Base-by-base conservation (phyloP, 1,140 invertebrate species). In the Epicauta chinensis region DNA sequence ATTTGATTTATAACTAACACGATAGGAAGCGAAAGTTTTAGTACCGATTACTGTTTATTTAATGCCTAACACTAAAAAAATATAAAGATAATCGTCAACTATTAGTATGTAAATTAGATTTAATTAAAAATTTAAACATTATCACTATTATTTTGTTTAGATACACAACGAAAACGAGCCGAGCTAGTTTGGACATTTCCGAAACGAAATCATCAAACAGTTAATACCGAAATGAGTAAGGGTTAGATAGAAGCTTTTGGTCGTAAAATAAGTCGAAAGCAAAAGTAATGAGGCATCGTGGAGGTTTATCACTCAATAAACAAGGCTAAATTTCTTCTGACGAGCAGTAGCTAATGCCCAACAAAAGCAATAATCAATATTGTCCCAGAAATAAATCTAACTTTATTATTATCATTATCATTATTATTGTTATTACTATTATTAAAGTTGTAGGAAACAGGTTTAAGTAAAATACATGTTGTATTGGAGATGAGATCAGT, bases 231-330 rank as follows among this genome's bases (percentile, higher is more conserved):
- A 23, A 23, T 23, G 23, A 23, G 23, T 23, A 5, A 23, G 23
- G 23, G 23, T 23, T 23, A 23, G 23, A 23, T 23, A 23, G 23
- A 23, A 23, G 23, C 23, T 23, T 23, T 37, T 38, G 45, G 39
- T 50, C 47, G 47, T 50, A 50, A 50, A 50, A 41, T 41, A 50
- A 50, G 35, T 50, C 36, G 37, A 47, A 47, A 47, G 45, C 39
- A 41, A 50, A 50, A 41, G 47, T 50, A 50, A 50, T 50, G 47
- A 50, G 39, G 47, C 47, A 50, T 50, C 47, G 29, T 50, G 38
- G 47, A 50, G 47, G 23, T 50, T 50, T 50, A 50, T 50, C 47
- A 50, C 47, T 50, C 47, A 29, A 50, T 50, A 50, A 50, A 50
- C 47, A 41, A 40, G 47, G 39, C 39, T 35, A 37, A 41, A 50